These are phyloP conservation scores for Struthidea cinerea DNA, from an alignment of 2,113 vertebrate species.

Conservation along the genomic window DNA sequence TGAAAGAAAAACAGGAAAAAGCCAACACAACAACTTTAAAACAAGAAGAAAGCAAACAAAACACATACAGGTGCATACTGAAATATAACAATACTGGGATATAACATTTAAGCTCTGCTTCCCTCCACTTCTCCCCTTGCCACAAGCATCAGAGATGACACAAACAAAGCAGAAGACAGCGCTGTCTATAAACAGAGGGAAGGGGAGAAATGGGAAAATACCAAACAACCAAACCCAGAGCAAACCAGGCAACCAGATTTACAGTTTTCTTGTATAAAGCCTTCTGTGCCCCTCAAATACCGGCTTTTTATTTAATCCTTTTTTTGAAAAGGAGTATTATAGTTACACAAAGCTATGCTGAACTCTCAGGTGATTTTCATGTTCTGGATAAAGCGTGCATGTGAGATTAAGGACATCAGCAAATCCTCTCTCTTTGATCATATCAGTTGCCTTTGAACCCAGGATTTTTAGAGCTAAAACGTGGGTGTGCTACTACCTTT, in stretches of 20 bases:
- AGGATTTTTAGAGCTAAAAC: neutral
- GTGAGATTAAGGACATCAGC: neutral
- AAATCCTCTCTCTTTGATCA: neutral
- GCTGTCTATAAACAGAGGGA: neutral
- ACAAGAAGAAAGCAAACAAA: neutral
- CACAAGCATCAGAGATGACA: neutral
- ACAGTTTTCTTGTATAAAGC: neutral
- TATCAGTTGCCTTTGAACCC: neutral
- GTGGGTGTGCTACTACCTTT: neutral
- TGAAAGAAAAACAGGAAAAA: neutral
- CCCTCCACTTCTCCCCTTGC: neutral
- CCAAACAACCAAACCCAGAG: neutral
- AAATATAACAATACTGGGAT: neutral
- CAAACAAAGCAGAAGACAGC: neutral
- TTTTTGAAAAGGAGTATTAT: neutral
- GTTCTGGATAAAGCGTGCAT: neutral
- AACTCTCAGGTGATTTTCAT: neutral
- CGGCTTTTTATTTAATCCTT: neutral
- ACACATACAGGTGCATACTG: neutral
- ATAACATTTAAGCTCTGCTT: fast-evolving
- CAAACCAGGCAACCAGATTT: neutral
- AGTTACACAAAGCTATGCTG: neutral
- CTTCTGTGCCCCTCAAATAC: neutral
- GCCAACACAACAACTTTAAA: neutral
- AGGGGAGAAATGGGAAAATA: neutral